These are phyloP conservation scores for Myoxocephalus aenaeus DNA, from an alignment of 2,797 vertebrate species.

Conservation along the genomic window DNA sequence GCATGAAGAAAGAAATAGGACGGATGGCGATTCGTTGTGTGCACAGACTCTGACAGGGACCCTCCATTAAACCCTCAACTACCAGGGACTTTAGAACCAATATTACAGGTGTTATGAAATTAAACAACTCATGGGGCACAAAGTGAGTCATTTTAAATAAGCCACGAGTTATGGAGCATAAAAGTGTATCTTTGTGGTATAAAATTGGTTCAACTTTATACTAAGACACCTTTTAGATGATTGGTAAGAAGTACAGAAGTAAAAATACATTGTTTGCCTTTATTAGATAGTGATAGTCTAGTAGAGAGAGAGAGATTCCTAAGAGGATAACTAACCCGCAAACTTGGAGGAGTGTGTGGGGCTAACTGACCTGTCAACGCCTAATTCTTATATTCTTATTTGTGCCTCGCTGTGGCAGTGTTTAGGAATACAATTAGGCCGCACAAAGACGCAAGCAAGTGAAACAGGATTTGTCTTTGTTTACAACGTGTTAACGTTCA, in stretches of 20 bases:
- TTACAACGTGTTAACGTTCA: constrained; percentile 56
- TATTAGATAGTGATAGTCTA: neutral
- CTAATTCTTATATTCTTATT: constrained; percentile 40
- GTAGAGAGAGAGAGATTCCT: neutral
- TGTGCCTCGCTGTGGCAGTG: constrained; percentile 33
- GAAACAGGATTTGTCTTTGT: constrained; percentile 50
- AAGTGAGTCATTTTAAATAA: neutral
- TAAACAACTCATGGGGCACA: neutral
- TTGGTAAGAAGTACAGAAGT: neutral
- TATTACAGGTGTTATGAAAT: neutral
- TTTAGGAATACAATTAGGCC: constrained; percentile 45
- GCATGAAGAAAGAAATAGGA: neutral
- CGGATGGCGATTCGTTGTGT: neutral
- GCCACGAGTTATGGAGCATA: neutral
- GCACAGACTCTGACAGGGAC: neutral
- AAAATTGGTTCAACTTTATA: neutral
- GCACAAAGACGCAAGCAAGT: constrained; percentile 26
- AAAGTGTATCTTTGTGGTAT: neutral
- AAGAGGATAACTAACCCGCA: neutral
- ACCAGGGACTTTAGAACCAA: neutral
- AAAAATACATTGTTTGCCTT: neutral
- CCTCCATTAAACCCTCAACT: neutral
- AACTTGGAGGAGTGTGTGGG: constrained; percentile 2
- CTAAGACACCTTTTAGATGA: neutral
- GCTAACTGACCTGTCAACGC: constrained; percentile 38